Percentiles rank a stretch among this genome's conserved stretches.
Conservation (phyloP, 2,888 invertebrate genomes). For the Ophion ventricosus region DNA sequence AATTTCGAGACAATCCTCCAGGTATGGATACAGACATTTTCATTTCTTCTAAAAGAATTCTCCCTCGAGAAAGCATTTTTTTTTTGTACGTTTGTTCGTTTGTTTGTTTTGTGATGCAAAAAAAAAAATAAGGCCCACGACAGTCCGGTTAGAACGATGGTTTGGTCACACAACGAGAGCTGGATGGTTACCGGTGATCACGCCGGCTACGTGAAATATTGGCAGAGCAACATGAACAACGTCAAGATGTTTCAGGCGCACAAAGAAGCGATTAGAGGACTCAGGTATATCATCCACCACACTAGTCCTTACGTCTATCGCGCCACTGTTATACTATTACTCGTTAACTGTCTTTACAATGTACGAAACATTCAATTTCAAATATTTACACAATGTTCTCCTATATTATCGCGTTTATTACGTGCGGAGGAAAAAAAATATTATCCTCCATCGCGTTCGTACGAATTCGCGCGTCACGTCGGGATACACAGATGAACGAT, state of each 20-base stretch:
- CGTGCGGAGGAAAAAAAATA: not conserved
- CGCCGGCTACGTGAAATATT: conserved; percentile 99
- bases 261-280: conserved; percentile 99
- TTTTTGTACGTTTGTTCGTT: conserved; percentile 29
- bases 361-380: conserved; percentile 34
- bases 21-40: conserved; percentile 84
- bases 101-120: conserved; percentile 10
- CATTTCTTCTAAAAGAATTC: not conserved
- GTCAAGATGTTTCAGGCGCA: conserved; percentile 99
- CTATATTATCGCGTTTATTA: conserved; percentile 34
- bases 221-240: conserved; percentile 99
- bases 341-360: conserved; percentile 58
- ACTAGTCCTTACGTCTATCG: conserved; percentile 82
- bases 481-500: conserved; percentile 78
- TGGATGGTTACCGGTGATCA: conserved; percentile 99
- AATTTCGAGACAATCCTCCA: conserved; percentile 99
- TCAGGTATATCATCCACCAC: conserved; percentile 89
- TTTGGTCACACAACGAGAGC: conserved; percentile 99
- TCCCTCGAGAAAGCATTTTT: too few species aligned
- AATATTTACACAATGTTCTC: conserved; percentile 14
- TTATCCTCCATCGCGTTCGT: not conserved
- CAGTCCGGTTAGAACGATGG: conserved; percentile 99
- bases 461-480: conserved; percentile 69
- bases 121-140: conserved; percentile 94
- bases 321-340: conserved; percentile 74